Evolutionary conservation across 2,797 vertebrate genomes (phyloP).

Genomic region (Micrastur ruficollis): DNA sequence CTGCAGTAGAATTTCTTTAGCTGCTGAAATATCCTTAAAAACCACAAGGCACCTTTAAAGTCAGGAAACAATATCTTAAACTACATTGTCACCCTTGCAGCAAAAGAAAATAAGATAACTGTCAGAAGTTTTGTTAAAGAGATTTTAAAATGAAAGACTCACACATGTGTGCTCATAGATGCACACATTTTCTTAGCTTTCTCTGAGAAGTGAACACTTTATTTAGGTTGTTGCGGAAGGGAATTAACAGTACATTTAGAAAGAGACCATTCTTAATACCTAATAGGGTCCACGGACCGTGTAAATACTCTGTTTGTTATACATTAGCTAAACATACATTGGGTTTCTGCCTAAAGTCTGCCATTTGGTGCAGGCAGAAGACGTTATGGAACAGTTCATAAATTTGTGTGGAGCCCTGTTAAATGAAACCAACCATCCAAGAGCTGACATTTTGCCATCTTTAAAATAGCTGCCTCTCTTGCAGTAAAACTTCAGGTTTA

Average conservation of each 20-base stretch:
- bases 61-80: constrained; percentile 72
- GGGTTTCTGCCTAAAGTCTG: constrained; percentile 82
- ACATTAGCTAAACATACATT: constrained; percentile 81
- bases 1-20: constrained; percentile 63
- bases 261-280: constrained; percentile 74
- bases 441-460: constrained; percentile 81
- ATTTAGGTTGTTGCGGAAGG: constrained; percentile 56
- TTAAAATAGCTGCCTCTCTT: constrained; percentile 76
- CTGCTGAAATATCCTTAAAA: constrained; percentile 62
- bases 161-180: not conserved
- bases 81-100: constrained; percentile 40
- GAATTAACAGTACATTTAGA: constrained; percentile 75
- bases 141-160: constrained; percentile 55
- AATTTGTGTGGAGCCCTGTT: constrained; percentile 80
- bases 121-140: constrained; percentile 70
- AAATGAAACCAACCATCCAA: constrained; percentile 82
- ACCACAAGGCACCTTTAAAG: constrained; percentile 60
- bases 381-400: constrained; percentile 82
- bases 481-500: constrained; percentile 69
- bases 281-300: constrained; percentile 75
- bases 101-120: constrained; percentile 69
- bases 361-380: constrained; percentile 80
- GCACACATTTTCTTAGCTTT: not conserved
- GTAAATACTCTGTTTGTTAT: constrained; percentile 84
- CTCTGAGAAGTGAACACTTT: constrained; percentile 39